Percentiles rank a stretch among this genome's conserved stretches.
Evolutionary conservation across 2,888 invertebrate genomes (phyloP).

Genomic region (Scaptomyza cyrtandrae): DNA sequence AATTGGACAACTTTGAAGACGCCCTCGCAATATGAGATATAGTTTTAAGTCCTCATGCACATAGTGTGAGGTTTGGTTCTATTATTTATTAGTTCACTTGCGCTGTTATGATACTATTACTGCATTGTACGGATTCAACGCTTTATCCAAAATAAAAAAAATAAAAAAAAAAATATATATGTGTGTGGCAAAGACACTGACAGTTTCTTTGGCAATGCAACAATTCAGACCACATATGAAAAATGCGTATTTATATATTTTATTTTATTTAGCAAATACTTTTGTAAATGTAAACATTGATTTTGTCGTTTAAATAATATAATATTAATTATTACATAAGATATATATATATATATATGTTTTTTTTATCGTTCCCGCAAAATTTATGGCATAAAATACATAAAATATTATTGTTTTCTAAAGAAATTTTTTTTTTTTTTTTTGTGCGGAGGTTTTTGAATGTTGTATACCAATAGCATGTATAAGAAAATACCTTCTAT

Average conservation of each 20-base stretch:
- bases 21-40: too few relatives aligned
- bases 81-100: too few relatives aligned
- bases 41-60: too few relatives aligned
- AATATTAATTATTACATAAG: constrained; percentile 52
- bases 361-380: constrained; percentile 71
- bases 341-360: constrained; percentile 41
- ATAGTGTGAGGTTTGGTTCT: too few relatives aligned
- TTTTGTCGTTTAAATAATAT: constrained; percentile 64
- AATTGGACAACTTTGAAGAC: too few relatives aligned
- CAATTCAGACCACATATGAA: neutral
- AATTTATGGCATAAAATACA: constrained; percentile 75
- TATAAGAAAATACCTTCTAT: constrained; percentile 59
- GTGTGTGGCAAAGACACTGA: too few relatives aligned
- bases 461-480: constrained; percentile 52
- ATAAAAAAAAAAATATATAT: too few relatives aligned
- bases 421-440: constrained; percentile 21
- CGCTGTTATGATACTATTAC: too few relatives aligned
- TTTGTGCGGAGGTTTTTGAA: constrained; percentile 21
- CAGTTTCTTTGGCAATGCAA: too few relatives aligned
- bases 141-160: too few relatives aligned
- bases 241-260: constrained; percentile 46
- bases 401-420: constrained; percentile 55
- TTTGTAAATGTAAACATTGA: constrained; percentile 73
- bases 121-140: too few relatives aligned
- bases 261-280: constrained; percentile 64